phyloP scores from a whole-genome alignment of 2,888 invertebrate genomes.

The Gibbula magus region DNA sequence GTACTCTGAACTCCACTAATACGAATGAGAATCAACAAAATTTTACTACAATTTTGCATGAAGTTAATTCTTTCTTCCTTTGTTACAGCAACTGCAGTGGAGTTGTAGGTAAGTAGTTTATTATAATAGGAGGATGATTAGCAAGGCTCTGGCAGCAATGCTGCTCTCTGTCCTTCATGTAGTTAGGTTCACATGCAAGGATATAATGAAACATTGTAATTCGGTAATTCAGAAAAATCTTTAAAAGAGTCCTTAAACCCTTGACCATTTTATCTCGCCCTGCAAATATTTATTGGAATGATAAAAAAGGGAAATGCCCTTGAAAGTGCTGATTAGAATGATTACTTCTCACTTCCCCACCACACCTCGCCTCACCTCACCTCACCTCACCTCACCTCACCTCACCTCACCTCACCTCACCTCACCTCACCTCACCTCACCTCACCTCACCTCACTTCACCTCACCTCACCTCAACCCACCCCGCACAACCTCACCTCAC shows the following conservation, averaged over 20 bases:
- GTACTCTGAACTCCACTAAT: neutral
- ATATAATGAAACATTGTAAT: too few relatives aligned
- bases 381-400: neutral
- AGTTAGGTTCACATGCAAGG: too few relatives aligned
- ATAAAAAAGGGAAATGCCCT: too few relatives aligned
- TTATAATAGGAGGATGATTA: neutral
- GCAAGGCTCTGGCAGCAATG: too few relatives aligned
- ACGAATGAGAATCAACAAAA: neutral
- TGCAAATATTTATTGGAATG: too few relatives aligned
- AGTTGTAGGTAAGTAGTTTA: conserved; percentile 56
- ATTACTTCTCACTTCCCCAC: neutral
- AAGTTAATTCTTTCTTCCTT: neutral
- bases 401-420: neutral
- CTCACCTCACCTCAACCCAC: neutral
- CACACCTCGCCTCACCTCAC: neutral
- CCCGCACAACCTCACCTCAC: too few relatives aligned
- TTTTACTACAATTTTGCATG: neutral
- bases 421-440: neutral
- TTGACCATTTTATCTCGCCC: too few relatives aligned
- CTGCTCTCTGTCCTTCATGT: too few relatives aligned
- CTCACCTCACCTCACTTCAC: neutral
- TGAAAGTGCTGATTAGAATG: neutral
- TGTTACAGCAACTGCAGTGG: conserved; percentile 71
- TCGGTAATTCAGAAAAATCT: too few relatives aligned
- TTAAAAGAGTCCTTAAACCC: too few relatives aligned